Evolutionary conservation across 2,797 vertebrate species (phyloP).

Genomic region (Megaceryle alcyon): DNA sequence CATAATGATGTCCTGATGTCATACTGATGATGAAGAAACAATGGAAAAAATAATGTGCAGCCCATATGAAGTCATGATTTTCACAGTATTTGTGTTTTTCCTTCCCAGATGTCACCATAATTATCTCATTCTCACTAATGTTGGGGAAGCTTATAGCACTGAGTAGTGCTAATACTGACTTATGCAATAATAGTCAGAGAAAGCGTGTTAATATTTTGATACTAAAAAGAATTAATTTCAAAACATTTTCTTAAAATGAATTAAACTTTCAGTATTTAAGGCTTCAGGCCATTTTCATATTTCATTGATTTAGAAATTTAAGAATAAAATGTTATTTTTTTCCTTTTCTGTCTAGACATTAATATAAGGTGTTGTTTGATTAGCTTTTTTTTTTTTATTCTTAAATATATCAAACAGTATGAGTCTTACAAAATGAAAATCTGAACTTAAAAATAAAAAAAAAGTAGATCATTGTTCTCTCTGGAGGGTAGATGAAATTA

Average conservation of each 20-base stretch:
- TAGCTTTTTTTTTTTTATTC: background rate
- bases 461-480: background rate
- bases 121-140: background rate
- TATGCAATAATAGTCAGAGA: background rate
- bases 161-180: background rate
- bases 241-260: background rate
- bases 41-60: background rate
- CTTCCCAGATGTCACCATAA: background rate
- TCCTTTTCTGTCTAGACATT: background rate
- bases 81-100: background rate
- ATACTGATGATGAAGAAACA: background rate
- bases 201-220: background rate
- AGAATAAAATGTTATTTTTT: background rate
- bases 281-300: background rate
- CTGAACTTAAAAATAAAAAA: background rate
- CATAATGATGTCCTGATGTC: background rate
- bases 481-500: background rate
- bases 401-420: background rate
- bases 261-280: background rate
- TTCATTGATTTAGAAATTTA: background rate
- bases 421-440: background rate
- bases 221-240: background rate
- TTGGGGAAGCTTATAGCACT: background rate
- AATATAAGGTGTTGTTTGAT: background rate
- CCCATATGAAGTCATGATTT: background rate